These are phyloP conservation scores for Tapirus terrestris DNA, from an alignment of 2,113 vertebrate species.

Conservation along the genomic window DNA sequence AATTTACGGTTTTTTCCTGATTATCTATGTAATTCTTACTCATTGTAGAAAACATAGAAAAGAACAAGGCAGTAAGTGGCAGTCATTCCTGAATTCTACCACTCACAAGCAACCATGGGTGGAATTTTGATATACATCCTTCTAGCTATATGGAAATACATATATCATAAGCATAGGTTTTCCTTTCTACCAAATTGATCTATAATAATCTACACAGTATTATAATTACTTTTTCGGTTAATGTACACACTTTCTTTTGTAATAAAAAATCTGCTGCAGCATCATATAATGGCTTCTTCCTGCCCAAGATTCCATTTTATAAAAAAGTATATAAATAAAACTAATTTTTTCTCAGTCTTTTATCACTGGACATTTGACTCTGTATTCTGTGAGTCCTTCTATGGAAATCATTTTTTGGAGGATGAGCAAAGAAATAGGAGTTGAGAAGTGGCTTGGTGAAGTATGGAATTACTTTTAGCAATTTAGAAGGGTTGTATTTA, in stretches of 20 bases:
- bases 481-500: too few relatives aligned
- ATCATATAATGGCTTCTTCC: constrained; percentile 26
- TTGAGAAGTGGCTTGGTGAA: too few relatives aligned
- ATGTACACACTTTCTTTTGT: background rate
- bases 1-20: background rate
- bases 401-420: too few relatives aligned
- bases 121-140: background rate
- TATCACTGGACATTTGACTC: background rate
- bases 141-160: background rate
- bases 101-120: background rate
- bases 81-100: background rate
- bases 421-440: too few relatives aligned
- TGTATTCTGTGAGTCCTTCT: too few relatives aligned
- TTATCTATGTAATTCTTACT: background rate
- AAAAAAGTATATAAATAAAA: constrained; percentile 5
- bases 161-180: background rate
- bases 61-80: background rate
- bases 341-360: background rate
- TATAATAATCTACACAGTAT: background rate
- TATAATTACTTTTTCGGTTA: background rate
- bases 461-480: too few relatives aligned
- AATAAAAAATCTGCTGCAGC: background rate
- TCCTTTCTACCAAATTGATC: background rate
- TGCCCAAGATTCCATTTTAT: constrained; percentile 34
- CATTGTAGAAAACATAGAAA: background rate